Evolutionary conservation across 2,797 vertebrate genomes (phyloP), one percentile per base, ranked within the genome.

Genomic region (Furcifer pardalis): DNA sequence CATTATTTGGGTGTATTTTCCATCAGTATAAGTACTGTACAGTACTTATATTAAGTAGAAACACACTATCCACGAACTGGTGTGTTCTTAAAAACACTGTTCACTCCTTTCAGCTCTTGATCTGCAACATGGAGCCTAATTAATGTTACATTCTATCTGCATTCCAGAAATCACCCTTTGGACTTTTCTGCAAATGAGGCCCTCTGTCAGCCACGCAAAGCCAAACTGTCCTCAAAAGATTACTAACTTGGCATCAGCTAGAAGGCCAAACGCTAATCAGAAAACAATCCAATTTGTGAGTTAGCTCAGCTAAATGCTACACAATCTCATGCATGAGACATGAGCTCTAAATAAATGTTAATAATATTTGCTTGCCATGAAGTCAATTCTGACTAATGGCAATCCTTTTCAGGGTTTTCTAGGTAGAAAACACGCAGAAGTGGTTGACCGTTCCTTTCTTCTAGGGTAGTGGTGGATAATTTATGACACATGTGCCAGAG

Each of bases 151-250:
- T 65, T 21, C 86, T 87, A 78, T 79, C 84, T 23, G 0, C 17
- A 60, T 82, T 89, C 79, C 82, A 90, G 80, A 87, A 91, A n/a
- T 71, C 87, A 80, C 23, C 42, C 84, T 89, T 91, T 63, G 73
- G 80, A 87, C 87, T 90, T n/a, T 73, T 30, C 69, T 81, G 63
- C 81, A 90, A 90, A 86, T 72, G 83, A 90, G 46, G 84, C 21
- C 83, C 90, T 88, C 89, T 80, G 35, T 32, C 80, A 75, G 80
- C 78, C 42, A 88, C 84, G 83, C 40, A 66, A 37, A 88, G 76
- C 32, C 1, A 0, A 69, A 59, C 44, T 87, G 77, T 40, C 77
- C 77, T 86, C 7, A 66, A 85, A 80, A 66, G 80, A 82, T 59
- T 86, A 89, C 56, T 83, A 87, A 81, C 42, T 32, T 75, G 78